Conservation (phyloP, 1,140 invertebrate genomes). For the Araneus ventricosus region DNA sequence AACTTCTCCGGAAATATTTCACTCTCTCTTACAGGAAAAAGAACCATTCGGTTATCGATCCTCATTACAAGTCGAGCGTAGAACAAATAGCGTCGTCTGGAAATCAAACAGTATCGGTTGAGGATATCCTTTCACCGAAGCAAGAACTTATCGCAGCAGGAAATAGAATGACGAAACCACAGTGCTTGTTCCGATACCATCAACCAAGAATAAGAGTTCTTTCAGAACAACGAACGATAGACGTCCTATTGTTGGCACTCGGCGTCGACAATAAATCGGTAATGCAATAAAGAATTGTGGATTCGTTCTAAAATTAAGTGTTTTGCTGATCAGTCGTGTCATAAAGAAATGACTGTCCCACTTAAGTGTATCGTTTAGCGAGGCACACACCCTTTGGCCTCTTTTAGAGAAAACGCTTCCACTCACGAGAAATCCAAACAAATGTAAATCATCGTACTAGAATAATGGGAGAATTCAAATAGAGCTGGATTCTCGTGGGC, state of each 20-base stretch:
- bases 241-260: background rate
- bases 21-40: background rate
- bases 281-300: conserved; percentile 4
- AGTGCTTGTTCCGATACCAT: background rate
- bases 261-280: background rate
- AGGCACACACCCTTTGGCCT: background rate
- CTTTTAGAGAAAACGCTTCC: background rate
- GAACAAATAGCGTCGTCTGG: background rate
- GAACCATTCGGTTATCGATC: background rate
- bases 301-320: background rate
- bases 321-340: background rate
- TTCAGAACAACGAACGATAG: background rate
- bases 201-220: background rate
- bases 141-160: background rate
- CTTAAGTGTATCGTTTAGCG: background rate
- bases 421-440: conserved; percentile 10
- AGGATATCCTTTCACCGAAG: background rate
- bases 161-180: background rate
- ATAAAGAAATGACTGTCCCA: background rate
- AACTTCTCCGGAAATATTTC: background rate
- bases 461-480: background rate
- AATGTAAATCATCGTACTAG: background rate
- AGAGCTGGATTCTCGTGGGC: background rate
- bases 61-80: background rate
- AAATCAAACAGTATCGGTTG: background rate